A percentile compares a stretch with the other conserved stretches of the same genome.
These are phyloP conservation scores for Pyxicephalus adspersus DNA, from an alignment of 2,113 vertebrate species.

Conservation along the genomic window DNA sequence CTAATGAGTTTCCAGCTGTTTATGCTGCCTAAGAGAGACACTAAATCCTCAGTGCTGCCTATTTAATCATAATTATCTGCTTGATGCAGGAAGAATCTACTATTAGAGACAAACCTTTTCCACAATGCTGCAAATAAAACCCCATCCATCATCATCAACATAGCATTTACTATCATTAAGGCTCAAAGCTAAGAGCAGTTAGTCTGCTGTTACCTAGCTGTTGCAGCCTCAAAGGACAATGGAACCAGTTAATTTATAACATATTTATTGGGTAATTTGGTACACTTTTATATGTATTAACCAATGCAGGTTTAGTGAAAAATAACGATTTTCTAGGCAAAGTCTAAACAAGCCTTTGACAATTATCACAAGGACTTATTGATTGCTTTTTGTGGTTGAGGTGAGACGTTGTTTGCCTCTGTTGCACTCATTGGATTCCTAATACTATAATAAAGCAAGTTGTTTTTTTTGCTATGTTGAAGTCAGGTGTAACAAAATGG, in stretches of 20 bases:
- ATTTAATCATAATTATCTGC: conserved; percentile 30
- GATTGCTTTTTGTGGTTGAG: conserved; percentile 26
- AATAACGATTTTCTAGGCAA: conserved; percentile 22
- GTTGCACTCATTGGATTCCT: background rate
- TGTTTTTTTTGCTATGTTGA: background rate
- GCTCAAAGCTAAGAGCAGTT: background rate
- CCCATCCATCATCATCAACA: conserved; percentile 5
- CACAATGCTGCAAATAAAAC: conserved; percentile 14
- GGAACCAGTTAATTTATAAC: background rate
- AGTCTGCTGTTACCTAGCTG: background rate
- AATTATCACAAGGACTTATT: conserved; percentile 18
- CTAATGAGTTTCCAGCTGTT: conserved; percentile 21
- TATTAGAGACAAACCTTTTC: conserved; percentile 22
- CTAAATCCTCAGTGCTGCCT: background rate
- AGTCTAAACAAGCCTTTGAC: conserved; percentile 18
- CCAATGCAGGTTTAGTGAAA: background rate
- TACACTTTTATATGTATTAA: conserved; percentile 25
- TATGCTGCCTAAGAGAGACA: conserved; percentile 31
- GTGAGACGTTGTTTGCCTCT: background rate
- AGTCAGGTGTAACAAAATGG: background rate
- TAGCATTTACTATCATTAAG: conserved; percentile 13
- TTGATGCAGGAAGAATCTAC: background rate
- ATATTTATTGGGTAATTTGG: conserved; percentile 33
- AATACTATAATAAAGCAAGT: background rate
- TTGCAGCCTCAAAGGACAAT: conserved; percentile 8